Conservation (phyloP, 2,113 vertebrate species). For the Lasiurus borealis region DNA sequence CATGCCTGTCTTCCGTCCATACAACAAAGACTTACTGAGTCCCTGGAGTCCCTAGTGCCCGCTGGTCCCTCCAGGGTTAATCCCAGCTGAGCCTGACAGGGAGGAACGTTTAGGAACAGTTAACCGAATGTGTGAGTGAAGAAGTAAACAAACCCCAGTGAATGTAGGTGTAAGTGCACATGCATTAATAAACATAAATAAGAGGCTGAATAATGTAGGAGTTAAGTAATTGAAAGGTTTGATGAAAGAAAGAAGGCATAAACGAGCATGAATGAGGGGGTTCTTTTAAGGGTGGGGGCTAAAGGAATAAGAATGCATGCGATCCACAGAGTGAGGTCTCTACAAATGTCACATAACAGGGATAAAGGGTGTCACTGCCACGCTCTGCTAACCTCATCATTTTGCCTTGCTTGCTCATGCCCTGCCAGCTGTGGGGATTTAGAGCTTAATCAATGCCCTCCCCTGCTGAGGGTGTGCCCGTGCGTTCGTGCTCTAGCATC, state of each 20-base stretch:
- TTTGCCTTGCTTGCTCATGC: neutral
- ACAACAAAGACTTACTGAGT: neutral
- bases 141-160: neutral
- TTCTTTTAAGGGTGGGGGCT: neutral
- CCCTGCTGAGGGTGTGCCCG: neutral
- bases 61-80: neutral
- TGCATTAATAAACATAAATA: neutral
- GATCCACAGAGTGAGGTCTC: neutral
- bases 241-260: neutral
- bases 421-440: constrained; percentile 21
- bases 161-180: neutral
- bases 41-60: neutral
- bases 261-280: neutral
- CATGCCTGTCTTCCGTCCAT: neutral
- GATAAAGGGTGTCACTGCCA: neutral
- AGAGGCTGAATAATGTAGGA: neutral
- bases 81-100: neutral
- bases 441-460: constrained; percentile 4
- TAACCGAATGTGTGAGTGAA: neutral
- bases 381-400: neutral
- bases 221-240: neutral
- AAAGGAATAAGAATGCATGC: neutral
- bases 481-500: neutral
- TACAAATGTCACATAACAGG: neutral
- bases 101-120: neutral